Conservation (phyloP, 2,888 invertebrate species). For the Stomorhina lunata region DNA sequence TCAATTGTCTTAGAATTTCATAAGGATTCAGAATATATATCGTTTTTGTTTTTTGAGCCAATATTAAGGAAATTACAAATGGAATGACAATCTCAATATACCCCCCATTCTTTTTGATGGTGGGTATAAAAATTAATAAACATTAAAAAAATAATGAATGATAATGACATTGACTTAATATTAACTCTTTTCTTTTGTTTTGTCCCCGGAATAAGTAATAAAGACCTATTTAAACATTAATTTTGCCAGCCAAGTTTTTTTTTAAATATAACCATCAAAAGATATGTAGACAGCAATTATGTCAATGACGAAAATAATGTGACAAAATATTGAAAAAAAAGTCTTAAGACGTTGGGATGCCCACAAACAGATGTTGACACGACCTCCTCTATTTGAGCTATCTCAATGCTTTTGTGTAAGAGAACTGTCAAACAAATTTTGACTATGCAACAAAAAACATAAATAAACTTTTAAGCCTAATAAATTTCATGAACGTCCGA, state of each 20-base stretch:
- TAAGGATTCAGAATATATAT: too few relatives aligned
- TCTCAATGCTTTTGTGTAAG: background rate
- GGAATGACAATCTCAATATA: too few relatives aligned
- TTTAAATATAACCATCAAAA: constrained; percentile 1
- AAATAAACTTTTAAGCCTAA: constrained; percentile 4
- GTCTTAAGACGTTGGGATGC: background rate
- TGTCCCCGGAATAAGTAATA: background rate
- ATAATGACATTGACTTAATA: background rate
- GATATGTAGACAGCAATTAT: constrained; percentile 20
- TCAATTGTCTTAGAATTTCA: too few relatives aligned
- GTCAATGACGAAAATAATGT: constrained; percentile 41
- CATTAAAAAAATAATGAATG: too few relatives aligned
- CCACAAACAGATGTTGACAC: background rate
- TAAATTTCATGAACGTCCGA: background rate
- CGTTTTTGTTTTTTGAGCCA: too few relatives aligned
- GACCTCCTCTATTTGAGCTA: background rate
- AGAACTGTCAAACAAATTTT: constrained; percentile 2
- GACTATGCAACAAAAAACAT: background rate
- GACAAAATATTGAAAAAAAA: constrained; percentile 18
- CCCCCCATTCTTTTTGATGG: too few relatives aligned
- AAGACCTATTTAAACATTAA: constrained; percentile 20
- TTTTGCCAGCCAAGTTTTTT: constrained; percentile 13
- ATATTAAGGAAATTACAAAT: too few relatives aligned
- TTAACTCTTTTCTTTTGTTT: constrained; percentile 6
- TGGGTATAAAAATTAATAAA: too few relatives aligned